Base-by-base conservation (phyloP, 2,797 vertebrate genomes). In the Apogon talboti region DNA sequence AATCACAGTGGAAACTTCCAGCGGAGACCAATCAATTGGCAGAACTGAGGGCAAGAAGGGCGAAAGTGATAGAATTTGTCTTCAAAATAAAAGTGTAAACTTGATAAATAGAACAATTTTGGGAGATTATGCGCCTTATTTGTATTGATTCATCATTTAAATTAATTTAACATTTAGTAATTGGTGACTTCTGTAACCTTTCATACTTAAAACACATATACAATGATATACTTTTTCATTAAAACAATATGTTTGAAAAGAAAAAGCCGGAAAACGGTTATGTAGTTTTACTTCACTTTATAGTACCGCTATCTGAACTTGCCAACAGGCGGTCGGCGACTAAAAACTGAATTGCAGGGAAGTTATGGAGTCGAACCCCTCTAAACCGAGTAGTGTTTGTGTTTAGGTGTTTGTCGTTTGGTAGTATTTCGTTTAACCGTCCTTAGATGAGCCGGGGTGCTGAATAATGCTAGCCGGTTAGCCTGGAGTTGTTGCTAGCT, bases 401-500 rank as follows among this genome's bases (percentile, higher is more conserved):
- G 2, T 38, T 61, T 13, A 19, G 8, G 2, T 8, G 0, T 0
- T 0, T 11, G 8, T 41, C 12, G 4, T 11, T 13, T 7, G 18
- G 11, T 12, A 11, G 12, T 1, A 15, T n/a, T 33, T 13, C 0
- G 0, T 2, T 56, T 56, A 0, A 2, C n/a, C 1, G 37, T 46
- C n/a, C 12, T 30, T 8, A 3, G 16, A 15, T 40, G 53, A 53
- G 33, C 37, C 8, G 13, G 14, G 19, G 40, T 0, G 33, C 42
- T 37, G n/a, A 19, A 66, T 55, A 47, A 81, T 63, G 79, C 76
- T 83, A 74, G 6, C 57, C 43, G 52, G 82, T 66, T 86, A 86
- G 85, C 84, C 45, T 38, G 45, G 51, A 28, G 53, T 69, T 37
- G 46, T 15, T 49, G 79, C 75, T 88, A 81, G 52, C 67, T 66